Percentiles rank a stretch among this genome's conserved stretches.
Conservation (phyloP, 2,888 invertebrate species). For the Bursaphelenchus okinawaensis region DNA sequence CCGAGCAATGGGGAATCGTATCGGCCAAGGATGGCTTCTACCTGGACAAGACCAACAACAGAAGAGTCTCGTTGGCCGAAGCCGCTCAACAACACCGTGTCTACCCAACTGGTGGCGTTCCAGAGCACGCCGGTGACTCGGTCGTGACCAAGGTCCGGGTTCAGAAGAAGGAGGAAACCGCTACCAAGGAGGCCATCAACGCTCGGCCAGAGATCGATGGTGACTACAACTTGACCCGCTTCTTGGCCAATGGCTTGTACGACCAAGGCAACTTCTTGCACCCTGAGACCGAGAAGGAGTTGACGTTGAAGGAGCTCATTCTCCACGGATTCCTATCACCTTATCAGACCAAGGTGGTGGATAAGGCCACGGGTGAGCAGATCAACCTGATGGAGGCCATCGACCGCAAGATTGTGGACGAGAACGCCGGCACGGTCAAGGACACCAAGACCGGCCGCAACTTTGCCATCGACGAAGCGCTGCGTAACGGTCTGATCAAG, state of each 20-base stretch:
- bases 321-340: slow-evolving; percentile 60
- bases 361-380: slow-evolving; percentile 45
- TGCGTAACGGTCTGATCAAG: slow-evolving; percentile 56
- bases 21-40: slow-evolving; percentile 57
- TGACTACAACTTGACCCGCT: slow-evolving; percentile 57
- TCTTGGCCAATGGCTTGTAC: slow-evolving; percentile 67
- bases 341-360: slow-evolving; percentile 55
- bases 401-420: slow-evolving; percentile 59
- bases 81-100: slow-evolving; percentile 79
- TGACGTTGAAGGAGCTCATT: slow-evolving; percentile 69
- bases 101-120: slow-evolving; percentile 56
- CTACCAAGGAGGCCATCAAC: slow-evolving; percentile 51
- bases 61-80: slow-evolving; percentile 69
- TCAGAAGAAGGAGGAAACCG: slow-evolving; percentile 49
- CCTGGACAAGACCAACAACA: slow-evolving; percentile 53
- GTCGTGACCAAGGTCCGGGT: slow-evolving; percentile 56
- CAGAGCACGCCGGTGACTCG: slow-evolving; percentile 53
- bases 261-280: slow-evolving; percentile 70
- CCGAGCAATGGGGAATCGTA: slow-evolving; percentile 59
- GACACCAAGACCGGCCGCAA: slow-evolving; percentile 59
- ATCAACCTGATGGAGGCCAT: slow-evolving; percentile 60
- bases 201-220: slow-evolving; percentile 34
- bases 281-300: slow-evolving; percentile 66
- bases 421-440: slow-evolving; percentile 58
- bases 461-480: slow-evolving; percentile 59